Conservation (phyloP, 2,113 vertebrate species). For the Emydura subglobosa region DNA sequence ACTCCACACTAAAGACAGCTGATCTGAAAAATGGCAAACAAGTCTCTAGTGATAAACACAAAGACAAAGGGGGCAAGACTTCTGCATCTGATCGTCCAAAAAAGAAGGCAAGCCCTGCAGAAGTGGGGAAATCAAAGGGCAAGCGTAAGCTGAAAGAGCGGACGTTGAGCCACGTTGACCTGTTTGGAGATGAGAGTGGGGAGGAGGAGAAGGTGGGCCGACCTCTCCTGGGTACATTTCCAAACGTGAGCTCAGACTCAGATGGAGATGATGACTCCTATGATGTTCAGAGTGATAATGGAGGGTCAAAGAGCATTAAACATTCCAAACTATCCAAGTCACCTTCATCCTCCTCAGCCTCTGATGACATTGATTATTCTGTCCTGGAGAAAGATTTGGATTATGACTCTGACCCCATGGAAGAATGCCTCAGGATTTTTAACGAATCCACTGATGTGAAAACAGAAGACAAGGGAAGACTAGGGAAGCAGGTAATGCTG, state of each 20-base stretch:
- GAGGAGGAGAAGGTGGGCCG: conserved; percentile 76
- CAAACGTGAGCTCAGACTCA: conserved; percentile 61
- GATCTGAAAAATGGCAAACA: conserved; percentile 81
- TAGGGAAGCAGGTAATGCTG: conserved; percentile 89
- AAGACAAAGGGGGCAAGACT: conserved; percentile 59
- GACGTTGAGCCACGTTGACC: conserved; percentile 88
- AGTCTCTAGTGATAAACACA: conserved; percentile 57
- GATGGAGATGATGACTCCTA: conserved; percentile 37
- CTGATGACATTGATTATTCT: conserved; percentile 81
- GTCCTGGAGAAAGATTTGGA: conserved; percentile 89
- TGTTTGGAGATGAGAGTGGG: conserved; percentile 95
- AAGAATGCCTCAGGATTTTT: conserved; percentile 97
- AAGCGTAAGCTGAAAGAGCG: conserved; percentile 70
- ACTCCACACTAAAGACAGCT: conserved; percentile 36
- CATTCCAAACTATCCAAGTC: conserved; percentile 55
- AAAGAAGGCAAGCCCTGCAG: conserved; percentile 58
- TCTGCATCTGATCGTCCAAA: not conserved
- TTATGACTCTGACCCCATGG: conserved; percentile 94
- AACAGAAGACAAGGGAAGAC: conserved; percentile 93
- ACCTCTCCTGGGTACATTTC: conserved; percentile 49
- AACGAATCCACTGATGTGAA: conserved; percentile 95
- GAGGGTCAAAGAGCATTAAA: conserved; percentile 63
- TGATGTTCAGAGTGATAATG: conserved; percentile 9
- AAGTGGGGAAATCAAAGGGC: conserved; percentile 12
- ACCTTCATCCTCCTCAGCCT: conserved; percentile 30